Conservation (phyloP, 2,888 invertebrate genomes). For the Gasteruption jaculator region DNA sequence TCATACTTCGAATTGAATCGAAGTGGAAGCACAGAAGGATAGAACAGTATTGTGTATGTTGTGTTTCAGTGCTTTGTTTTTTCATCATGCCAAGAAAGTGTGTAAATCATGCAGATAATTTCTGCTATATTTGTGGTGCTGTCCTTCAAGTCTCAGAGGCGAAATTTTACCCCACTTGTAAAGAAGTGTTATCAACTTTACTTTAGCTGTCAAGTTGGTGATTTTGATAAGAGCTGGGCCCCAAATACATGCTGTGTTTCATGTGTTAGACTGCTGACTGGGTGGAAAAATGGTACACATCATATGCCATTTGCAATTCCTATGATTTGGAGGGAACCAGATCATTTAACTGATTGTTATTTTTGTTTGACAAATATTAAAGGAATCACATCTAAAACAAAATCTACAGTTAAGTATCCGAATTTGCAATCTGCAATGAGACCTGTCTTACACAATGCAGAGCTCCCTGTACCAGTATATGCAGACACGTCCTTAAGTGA, state of each 20-base stretch:
- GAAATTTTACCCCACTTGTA: neutral
- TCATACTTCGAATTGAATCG: too few species aligned
- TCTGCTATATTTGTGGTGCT: too few species aligned
- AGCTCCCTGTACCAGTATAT: neutral
- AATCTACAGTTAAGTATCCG: slow-evolving; percentile 4
- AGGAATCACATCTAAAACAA: slow-evolving; percentile 10
- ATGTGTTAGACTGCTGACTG: neutral
- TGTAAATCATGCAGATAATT: too few species aligned
- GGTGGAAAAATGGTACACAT: neutral
- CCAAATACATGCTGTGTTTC: slow-evolving; percentile 4
- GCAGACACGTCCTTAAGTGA: neutral
- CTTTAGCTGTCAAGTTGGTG: neutral
- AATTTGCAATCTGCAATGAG: slow-evolving; percentile 11
- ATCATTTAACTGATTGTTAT: slow-evolving; percentile 16
- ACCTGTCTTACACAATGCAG: slow-evolving; percentile 5
- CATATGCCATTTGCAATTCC: slow-evolving; percentile 8
- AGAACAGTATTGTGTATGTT: too few species aligned
- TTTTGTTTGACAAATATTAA: slow-evolving; percentile 9
- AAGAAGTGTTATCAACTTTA: neutral
- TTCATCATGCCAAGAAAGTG: neutral
- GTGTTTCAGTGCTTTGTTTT: too few species aligned
- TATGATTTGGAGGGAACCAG: slow-evolving; percentile 15
- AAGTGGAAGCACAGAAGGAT: too few species aligned
- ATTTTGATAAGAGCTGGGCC: neutral
- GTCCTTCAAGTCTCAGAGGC: slow-evolving; percentile 3